phyloP scores from a whole-genome alignment of 2,113 vertebrate genomes.

The Cynocephalus volans region DNA sequence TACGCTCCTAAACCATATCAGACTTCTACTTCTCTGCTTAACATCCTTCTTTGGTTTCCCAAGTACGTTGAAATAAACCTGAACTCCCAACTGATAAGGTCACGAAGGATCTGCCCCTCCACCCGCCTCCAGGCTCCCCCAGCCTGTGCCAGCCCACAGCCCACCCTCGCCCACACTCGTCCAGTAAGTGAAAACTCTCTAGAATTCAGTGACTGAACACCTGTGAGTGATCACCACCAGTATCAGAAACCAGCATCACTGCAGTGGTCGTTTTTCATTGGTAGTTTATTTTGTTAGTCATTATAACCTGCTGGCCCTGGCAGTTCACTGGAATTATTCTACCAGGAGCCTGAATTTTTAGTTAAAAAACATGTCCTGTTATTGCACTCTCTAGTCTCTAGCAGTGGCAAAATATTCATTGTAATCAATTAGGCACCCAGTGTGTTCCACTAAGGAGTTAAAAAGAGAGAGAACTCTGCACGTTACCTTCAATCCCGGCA shows the following conservation, averaged over 20 bases:
- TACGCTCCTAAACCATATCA: neutral
- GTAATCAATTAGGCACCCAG: neutral
- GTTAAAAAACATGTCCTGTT: neutral
- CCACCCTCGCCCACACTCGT: neutral
- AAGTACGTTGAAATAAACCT: neutral
- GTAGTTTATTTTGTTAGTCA: no score
- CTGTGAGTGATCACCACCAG: neutral
- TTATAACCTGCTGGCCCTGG: neutral
- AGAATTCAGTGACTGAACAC: no score
- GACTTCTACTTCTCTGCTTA: neutral
- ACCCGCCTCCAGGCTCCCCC: neutral
- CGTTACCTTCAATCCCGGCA: neutral
- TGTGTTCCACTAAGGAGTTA: neutral
- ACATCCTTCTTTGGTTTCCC: neutral
- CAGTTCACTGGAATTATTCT: neutral
- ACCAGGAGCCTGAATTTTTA: neutral
- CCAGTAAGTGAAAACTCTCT: neutral
- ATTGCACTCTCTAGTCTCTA: no score
- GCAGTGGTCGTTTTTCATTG: fast-evolving
- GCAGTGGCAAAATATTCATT: neutral
- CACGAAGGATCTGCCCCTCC: fast-evolving
- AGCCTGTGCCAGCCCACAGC: fast-evolving
- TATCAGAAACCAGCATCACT: neutral
- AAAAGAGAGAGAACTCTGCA: neutral
- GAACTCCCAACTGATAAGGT: neutral